Evolutionary conservation across 2,888 invertebrate species (phyloP).

Genomic region (Eutolmus rufibarbis): DNA sequence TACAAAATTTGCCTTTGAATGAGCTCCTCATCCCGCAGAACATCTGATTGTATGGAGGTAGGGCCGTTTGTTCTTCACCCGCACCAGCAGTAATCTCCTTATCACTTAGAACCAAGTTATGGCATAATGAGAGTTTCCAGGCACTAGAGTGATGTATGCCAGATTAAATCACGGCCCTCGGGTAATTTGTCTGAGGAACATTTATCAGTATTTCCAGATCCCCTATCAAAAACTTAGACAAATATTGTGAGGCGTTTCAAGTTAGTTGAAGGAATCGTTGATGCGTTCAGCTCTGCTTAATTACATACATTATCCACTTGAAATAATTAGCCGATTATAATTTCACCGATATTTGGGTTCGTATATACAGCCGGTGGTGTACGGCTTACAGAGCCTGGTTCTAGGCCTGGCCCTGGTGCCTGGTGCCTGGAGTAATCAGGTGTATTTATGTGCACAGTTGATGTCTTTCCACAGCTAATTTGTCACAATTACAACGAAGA

Average conservation of each 20-base stretch:
- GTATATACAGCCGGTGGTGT: background rate
- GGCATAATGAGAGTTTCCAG: background rate
- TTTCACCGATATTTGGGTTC: background rate
- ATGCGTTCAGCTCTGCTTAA: background rate
- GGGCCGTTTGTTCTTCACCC: background rate
- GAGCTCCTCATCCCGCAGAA: background rate
- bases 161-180: background rate
- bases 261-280: background rate
- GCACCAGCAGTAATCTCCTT: background rate
- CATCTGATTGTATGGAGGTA: background rate
- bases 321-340: background rate
- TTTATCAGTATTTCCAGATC: background rate
- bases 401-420: background rate
- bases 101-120: background rate
- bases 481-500: background rate
- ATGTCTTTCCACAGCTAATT: background rate
- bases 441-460: background rate
- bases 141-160: background rate
- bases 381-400: background rate
- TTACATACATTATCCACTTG: background rate
- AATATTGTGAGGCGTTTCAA: background rate
- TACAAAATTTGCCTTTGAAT: background rate
- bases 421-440: background rate
- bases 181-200: background rate
- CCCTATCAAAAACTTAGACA: background rate